Conservation (phyloP, 2,797 vertebrate genomes). For the Chloroceryle inda region DNA sequence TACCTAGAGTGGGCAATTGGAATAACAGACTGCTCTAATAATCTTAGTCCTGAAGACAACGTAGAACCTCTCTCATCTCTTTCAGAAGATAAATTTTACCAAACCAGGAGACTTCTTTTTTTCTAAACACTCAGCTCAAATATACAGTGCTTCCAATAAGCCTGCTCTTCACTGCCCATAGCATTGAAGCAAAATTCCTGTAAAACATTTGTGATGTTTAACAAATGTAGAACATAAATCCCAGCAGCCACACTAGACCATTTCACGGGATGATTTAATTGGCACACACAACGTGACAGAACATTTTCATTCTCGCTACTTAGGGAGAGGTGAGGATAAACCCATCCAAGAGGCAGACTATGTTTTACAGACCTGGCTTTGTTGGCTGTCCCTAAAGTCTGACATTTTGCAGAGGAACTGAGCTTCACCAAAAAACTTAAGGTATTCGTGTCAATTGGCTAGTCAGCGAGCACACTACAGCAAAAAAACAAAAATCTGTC, state of each 20-base stretch:
- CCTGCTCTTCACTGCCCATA: background rate
- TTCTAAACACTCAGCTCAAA: background rate
- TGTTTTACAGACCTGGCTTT: background rate
- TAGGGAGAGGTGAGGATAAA: background rate
- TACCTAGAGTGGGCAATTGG: background rate
- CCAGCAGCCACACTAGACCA: background rate
- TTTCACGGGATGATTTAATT: background rate
- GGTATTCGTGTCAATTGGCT: background rate
- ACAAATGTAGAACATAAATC: background rate
- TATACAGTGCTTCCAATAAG: background rate
- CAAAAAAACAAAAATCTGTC: background rate
- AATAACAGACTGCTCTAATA: background rate
- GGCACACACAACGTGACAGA: background rate
- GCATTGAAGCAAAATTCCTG: background rate
- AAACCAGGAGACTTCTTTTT: background rate
- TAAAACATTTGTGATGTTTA: background rate
- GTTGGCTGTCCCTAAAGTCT: background rate
- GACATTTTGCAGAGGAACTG: background rate
- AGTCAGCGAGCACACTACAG: background rate
- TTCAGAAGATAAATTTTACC: background rate
- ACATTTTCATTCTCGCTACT: background rate
- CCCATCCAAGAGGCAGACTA: background rate
- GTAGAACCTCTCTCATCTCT: background rate
- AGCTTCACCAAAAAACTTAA: background rate
- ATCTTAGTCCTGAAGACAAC: background rate